A percentile compares a stretch with the other conserved stretches of the same genome.
These are phyloP conservation scores for Apoda limacodes DNA, from an alignment of 2,888 invertebrate genomes.

Conservation along the genomic window DNA sequence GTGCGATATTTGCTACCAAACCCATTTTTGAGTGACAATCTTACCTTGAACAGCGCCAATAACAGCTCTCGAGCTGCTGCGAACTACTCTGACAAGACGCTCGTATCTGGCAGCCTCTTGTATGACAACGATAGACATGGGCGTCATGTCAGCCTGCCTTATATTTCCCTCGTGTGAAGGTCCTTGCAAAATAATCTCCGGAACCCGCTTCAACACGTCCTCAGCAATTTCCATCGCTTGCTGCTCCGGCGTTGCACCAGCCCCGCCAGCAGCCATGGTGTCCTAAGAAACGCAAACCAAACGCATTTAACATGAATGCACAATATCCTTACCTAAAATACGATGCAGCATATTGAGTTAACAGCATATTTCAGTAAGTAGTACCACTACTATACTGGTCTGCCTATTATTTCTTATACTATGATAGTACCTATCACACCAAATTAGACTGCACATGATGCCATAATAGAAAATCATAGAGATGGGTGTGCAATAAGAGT, in stretches of 20 bases:
- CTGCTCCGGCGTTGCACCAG: constrained; percentile 80
- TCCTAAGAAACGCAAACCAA: constrained; percentile 68
- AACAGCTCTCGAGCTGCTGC: constrained; percentile 80
- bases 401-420: too few species aligned
- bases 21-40: too few species aligned
- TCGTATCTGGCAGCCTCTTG: constrained; percentile 89
- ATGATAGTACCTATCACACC: too few species aligned
- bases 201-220: constrained; percentile 83
- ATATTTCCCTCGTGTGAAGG: constrained; percentile 75
- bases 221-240: constrained; percentile 82
- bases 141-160: constrained; percentile 83
- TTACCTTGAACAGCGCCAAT: constrained; percentile 90
- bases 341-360: too few species aligned
- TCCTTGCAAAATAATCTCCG: constrained; percentile 75
- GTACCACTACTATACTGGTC: too few species aligned
- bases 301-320: neutral
- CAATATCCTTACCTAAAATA: too few species aligned
- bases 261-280: constrained; percentile 69
- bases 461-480: too few species aligned
- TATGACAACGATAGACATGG: constrained; percentile 94
- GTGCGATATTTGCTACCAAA: too few species aligned
- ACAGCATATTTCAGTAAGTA: too few species aligned
- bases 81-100: constrained; percentile 78
- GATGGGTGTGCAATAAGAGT: too few species aligned
- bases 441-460: too few species aligned